Percentiles rank a stretch among this genome's conserved stretches.
These are phyloP conservation scores for Zaprionus kolodkinae DNA, from an alignment of 1,140 invertebrate genomes.

Conservation along the genomic window DNA sequence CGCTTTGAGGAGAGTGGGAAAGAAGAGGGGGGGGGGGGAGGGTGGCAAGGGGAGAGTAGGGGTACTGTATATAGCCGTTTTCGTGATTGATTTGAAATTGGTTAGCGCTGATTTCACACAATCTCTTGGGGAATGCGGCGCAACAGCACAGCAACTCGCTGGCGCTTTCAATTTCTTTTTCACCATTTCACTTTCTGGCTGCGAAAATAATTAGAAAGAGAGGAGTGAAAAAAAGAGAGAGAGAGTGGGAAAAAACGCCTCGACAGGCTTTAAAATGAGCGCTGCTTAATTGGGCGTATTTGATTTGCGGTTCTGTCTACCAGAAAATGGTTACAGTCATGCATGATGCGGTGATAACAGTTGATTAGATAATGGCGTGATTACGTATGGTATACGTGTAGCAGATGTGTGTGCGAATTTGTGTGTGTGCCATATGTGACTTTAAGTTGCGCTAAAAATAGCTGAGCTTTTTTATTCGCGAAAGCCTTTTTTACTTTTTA, in stretches of 20 bases:
- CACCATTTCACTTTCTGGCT: conserved; percentile 51
- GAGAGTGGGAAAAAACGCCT: conserved; percentile 7
- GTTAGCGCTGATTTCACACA: conserved; percentile 80
- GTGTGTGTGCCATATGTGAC: conserved; percentile 2
- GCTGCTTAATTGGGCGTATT: conserved; percentile 76
- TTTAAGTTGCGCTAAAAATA: not conserved
- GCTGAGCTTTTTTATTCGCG: not conserved
- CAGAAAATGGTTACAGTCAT: conserved; percentile 68
- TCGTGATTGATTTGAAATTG: conserved; percentile 81
- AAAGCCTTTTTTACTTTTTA: not conserved
- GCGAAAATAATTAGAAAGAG: conserved; percentile 65
- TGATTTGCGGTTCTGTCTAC: conserved; percentile 70
- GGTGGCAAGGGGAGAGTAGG: not conserved
- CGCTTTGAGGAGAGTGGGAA: not conserved
- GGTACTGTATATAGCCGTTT: conserved; percentile 7
- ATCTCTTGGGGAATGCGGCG: conserved; percentile 54
- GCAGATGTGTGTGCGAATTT: not conserved
- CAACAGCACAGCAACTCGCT: not conserved
- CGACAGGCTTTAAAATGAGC: conserved; percentile 51
- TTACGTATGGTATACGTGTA: conserved; percentile 17
- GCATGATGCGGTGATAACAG: conserved; percentile 51
- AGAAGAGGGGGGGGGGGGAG: not conserved
- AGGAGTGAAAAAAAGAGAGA: conserved; percentile 2
- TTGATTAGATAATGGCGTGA: conserved; percentile 58
- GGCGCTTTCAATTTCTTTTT: conserved; percentile 20